Conservation (phyloP, 2,113 vertebrate genomes). For the Paralichthys olivaceus region DNA sequence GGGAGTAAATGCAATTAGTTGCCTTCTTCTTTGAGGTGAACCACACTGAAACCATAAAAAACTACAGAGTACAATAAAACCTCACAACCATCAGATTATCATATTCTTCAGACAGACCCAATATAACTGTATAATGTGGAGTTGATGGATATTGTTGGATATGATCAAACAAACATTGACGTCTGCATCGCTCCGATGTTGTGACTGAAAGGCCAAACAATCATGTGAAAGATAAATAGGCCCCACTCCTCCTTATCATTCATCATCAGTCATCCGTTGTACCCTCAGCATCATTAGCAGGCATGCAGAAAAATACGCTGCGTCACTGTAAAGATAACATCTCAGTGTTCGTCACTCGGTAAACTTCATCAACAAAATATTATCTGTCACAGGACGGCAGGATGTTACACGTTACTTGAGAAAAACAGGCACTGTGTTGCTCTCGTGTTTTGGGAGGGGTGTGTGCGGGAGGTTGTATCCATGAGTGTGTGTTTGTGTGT, state of each 20-base stretch:
- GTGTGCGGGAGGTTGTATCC: conserved; percentile 17
- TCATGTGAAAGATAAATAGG: conserved; percentile 46
- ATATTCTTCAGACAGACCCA: conserved; percentile 1
- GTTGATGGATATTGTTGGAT: background rate
- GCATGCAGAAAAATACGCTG: conserved; percentile 41
- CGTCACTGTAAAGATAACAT: conserved; percentile 50
- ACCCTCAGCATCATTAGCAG: conserved; percentile 70
- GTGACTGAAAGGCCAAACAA: conserved; percentile 1
- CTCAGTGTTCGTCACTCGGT: conserved; percentile 53
- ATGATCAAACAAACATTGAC: conserved; percentile 12
- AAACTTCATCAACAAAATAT: conserved; percentile 55
- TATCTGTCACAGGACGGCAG: conserved; percentile 60
- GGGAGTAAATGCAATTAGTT: background rate
- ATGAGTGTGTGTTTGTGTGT: conserved; percentile 49
- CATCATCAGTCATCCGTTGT: conserved; percentile 33
- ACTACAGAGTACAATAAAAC: background rate
- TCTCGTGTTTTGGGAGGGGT: conserved; percentile 51
- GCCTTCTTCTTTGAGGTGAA: background rate
- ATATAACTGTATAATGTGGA: background rate
- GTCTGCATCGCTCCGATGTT: background rate
- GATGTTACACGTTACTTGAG: conserved; percentile 66
- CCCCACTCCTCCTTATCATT: conserved; percentile 28
- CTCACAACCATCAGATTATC: background rate
- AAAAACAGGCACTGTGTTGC: conserved; percentile 52
- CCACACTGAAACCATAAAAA: background rate